phyloP scores from a whole-genome alignment of 2,888 invertebrate species.

The Pteria penguin region DNA sequence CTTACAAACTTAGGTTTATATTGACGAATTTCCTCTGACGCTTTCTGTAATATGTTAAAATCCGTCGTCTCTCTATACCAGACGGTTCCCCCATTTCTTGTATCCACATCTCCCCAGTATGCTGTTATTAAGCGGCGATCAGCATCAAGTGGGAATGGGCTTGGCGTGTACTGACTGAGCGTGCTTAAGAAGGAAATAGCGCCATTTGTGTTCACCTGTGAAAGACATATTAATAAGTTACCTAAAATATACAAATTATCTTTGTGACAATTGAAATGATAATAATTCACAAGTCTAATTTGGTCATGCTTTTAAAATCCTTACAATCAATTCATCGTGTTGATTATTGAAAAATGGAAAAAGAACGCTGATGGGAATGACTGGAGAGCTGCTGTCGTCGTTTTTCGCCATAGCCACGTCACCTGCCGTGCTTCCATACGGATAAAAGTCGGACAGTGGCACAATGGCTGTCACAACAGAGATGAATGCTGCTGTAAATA shows the following conservation, averaged over 20 bases:
- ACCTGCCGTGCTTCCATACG: constrained; percentile 9
- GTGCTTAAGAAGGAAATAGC: constrained; percentile 20
- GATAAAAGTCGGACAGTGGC: constrained; percentile 11
- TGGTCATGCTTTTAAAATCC: neutral
- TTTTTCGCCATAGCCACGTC: constrained; percentile 6
- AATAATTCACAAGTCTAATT: too few species aligned
- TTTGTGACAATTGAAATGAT: too few species aligned
- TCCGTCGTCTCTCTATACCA: constrained; percentile 27
- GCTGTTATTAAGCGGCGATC: constrained; percentile 17
- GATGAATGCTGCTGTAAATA: too few species aligned
- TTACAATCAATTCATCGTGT: constrained; percentile 20
- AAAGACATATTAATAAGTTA: neutral
- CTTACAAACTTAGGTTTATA: constrained; percentile 7
- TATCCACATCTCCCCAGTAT: constrained; percentile 35
- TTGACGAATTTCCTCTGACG: constrained; percentile 11
- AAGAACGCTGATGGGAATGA: constrained; percentile 11
- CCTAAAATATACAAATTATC: neutral
- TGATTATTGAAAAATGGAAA: constrained; percentile 38
- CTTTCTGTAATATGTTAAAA: constrained; percentile 6
- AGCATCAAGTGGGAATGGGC: constrained; percentile 6
- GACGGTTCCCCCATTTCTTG: constrained; percentile 25
- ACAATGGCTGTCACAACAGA: too few species aligned
- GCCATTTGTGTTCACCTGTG: constrained; percentile 36
- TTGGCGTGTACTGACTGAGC: constrained; percentile 13
- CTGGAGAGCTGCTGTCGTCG: constrained; percentile 16